These are phyloP conservation scores for Hoplodrina ambigua DNA, from an alignment of 2,888 invertebrate species.

Conservation along the genomic window DNA sequence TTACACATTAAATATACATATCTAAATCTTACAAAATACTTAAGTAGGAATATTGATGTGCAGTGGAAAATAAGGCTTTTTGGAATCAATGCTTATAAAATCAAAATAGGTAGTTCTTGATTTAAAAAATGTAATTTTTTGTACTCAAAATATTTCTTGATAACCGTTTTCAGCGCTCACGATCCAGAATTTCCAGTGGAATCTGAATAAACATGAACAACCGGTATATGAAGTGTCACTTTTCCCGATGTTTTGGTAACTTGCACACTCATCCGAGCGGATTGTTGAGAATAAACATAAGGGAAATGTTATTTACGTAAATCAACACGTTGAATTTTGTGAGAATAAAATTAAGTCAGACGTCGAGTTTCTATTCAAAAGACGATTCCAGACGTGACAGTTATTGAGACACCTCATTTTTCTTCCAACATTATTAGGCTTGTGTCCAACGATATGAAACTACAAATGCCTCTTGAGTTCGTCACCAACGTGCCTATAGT, in stretches of 20 bases:
- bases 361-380: slow-evolving; percentile 13
- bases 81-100: no score
- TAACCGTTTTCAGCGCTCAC: no score
- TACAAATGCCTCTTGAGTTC: slow-evolving; percentile 17
- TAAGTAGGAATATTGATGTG: no score
- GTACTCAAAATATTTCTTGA: no score
- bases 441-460: slow-evolving; percentile 11
- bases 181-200: neutral
- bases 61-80: no score
- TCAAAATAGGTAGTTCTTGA: no score
- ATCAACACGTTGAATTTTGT: slow-evolving; percentile 13
- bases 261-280: neutral
- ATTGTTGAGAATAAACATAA: slow-evolving; percentile 28
- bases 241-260: slow-evolving; percentile 2
- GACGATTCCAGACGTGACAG: slow-evolving; percentile 19
- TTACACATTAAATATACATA: no score
- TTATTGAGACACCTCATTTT: slow-evolving; percentile 22
- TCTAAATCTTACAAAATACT: no score
- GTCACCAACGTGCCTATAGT: slow-evolving; percentile 10
- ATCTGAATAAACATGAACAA: neutral
- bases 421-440: slow-evolving; percentile 13
- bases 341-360: slow-evolving; percentile 20
- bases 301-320: slow-evolving; percentile 20
- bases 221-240: neutral
- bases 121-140: no score